Base-by-base conservation (phyloP, 2,888 invertebrate genomes). In the Thymelicus sylvestris region DNA sequence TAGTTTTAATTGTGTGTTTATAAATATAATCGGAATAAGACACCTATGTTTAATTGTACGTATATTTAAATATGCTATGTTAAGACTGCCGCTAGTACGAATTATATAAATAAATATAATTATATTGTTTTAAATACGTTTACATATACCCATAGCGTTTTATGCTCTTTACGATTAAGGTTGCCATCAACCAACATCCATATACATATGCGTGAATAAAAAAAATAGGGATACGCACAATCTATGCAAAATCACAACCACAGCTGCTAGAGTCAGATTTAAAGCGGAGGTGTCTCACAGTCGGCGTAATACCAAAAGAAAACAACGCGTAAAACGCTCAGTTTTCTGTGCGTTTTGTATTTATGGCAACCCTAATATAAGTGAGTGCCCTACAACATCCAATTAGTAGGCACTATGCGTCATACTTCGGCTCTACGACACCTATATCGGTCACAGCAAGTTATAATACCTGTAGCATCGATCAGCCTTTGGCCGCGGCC, bases 401-500 rank as follows among this genome's bases (percentile, higher is more conserved):
- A 60, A 60, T 60, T 60, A 60, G 60, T 60, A 41, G 60, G 60
- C 60, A 60, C 39, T 41, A 41, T 60, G 41, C 60, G 10, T 38
- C 31, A 52, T 52, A 57, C n/a, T 60, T 2, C 60, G 39, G 62
- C 15, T 52, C 39, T 61, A 67, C 67, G 67, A 67, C 67, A 70
- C 60, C 65, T 52, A 70, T 50, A 65, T 39, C 50, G 47, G 10
- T 52, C 65, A 77, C 74, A 74, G 77, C 73, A 72, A 72, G 68
- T 57, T 74, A 55, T 59, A 66, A 66, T 78, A 78, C 78, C 77
- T 78, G 77, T 63, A 64, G 73, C 73, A 72, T 77, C 77, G 69
- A 75, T 67, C 76, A 74, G 76, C 74, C 75, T 77, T 74, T 74
- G 75, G 48, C 75, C 75, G 73, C 77, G 75, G 74, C 77, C 74